Evolutionary conservation across 2,113 vertebrate species (phyloP), one percentile per base, ranked within the genome.

Genomic region (Tursiops truncatus): DNA sequence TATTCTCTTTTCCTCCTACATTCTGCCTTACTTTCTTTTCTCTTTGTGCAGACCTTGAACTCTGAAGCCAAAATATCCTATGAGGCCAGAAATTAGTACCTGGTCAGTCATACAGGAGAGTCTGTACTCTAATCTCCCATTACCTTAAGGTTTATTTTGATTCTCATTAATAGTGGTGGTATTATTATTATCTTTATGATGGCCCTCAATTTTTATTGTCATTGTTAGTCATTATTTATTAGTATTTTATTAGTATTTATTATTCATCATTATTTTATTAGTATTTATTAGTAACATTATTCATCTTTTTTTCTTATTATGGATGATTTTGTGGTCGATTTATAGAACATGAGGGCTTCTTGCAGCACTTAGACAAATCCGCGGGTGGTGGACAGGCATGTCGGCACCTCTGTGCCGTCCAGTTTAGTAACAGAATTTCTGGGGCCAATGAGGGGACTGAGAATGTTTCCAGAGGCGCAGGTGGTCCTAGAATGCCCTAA

Each of bases 321-420:
- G 31, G 31, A 36, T 76, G 44, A 89, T 25, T 47, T 50, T 76
- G 31, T 18, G 8, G 70, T 25, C 2, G 5, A 60, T 25, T 44
- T 74, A 36, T 18, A 63, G 31, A n/a, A 44, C 21, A 8, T 26
- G 56, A 63, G 38, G 28, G 38, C 38, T 74, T 89, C 70, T 70
- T 47, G 14, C 23, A n/a, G 15, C 41, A 63, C 41, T 50, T 77
- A n/a, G 71, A 76, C 60, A 89, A 50, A 62, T 25, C 87, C 1
- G 1, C 0, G 0, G 21, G 76, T 17, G 25, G 21, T 6, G 58
- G 41, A 31, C 2, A 18, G 31, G 28, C 60, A 23, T 33, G 31
- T 18, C 3, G 5, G 44, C 38, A 63, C 33, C 25, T 18, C 23
- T 36, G 31, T 89, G 41, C 14, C 41, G 8, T 76, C 21, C 41